Base-by-base conservation (phyloP, 2,888 invertebrate species). In the Autographa gamma region DNA sequence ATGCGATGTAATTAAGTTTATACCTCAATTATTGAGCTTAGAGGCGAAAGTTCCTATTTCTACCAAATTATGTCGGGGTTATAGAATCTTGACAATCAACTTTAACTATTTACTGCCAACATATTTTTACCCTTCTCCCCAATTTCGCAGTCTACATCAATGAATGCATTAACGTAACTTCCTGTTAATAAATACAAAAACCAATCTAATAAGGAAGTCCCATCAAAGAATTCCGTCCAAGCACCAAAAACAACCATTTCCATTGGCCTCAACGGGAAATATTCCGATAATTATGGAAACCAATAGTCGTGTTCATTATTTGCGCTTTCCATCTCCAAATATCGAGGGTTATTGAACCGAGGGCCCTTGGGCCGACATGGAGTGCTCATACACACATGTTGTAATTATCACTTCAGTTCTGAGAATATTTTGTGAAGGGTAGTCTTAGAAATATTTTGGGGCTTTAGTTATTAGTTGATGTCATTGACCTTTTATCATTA, bases 321-420 rank as follows among this genome's bases (percentile, higher is more conserved):
- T 80, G 82, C 67, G 71, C 77, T 71, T 80, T 75, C 71, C 41
- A 43, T 58, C 65, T 64, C 66, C 80, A 77, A 80, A 81, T 77
- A 80, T 77, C 59, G 75, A 82, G 80, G 8, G 73, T 54, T 75
- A 69, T 81, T 14, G 66, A 82, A 58, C 56, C 18, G 16, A 82
- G 80, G 25, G 72, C 59, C 18, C 82, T 82, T 34, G 0, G 11
- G 31, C 69, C 61, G 69, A 54, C 54, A 60, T 63, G 5, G 32
- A 79, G 74, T 43, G 67, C 56, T 76, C 58, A 54, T 69, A 69
- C 58, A 64, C 67, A 75, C 73, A 77, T 48, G 69, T 77, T 69
- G 69, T 79, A 76, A 82, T 74, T 74, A 71, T 73, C 71, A 41
- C 60, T 65, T 69, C 18, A 60, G 43, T 67, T 63, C 70, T 64